A percentile compares a stretch with the other conserved stretches of the same genome.
Evolutionary conservation across 2,113 vertebrate genomes (phyloP).

Genomic region (Illadopsis cleaveri): DNA sequence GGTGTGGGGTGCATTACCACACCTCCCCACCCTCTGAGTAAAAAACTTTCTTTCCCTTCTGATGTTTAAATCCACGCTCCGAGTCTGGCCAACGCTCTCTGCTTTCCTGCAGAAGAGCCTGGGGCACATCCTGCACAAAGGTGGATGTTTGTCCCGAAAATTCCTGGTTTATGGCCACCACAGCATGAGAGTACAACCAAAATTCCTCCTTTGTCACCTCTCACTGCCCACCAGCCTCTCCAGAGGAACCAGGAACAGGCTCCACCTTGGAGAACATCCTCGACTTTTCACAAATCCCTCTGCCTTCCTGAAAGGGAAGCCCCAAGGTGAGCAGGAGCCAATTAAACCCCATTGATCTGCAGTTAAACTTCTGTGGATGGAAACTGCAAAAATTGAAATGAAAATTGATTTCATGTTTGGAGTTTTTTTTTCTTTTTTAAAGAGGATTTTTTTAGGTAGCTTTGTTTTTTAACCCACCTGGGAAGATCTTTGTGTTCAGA

Average conservation of each 20-base stretch:
- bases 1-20: too few species aligned
- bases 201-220: not conserved
- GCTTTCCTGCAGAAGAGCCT: rapidly evolving
- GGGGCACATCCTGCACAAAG: not conserved
- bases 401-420: not conserved
- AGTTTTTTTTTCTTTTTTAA: too few species aligned
- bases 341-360: not conserved
- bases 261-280: not conserved
- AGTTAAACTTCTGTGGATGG: not conserved
- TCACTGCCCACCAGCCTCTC: rapidly evolving
- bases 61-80: not conserved
- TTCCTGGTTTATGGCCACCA: not conserved
- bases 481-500: not conserved
- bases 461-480: not conserved
- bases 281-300: not conserved
- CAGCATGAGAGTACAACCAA: not conserved
- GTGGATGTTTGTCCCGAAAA: not conserved
- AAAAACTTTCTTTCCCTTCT: not conserved
- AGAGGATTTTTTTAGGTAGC: not conserved
- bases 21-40: not conserved
- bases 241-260: not conserved
- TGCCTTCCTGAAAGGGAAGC: not conserved
- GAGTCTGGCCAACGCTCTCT: not conserved
- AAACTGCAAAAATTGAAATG: not conserved
- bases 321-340: not conserved